phyloP scores from a whole-genome alignment of 2,888 invertebrate genomes.

The Megamerina dolium region DNA sequence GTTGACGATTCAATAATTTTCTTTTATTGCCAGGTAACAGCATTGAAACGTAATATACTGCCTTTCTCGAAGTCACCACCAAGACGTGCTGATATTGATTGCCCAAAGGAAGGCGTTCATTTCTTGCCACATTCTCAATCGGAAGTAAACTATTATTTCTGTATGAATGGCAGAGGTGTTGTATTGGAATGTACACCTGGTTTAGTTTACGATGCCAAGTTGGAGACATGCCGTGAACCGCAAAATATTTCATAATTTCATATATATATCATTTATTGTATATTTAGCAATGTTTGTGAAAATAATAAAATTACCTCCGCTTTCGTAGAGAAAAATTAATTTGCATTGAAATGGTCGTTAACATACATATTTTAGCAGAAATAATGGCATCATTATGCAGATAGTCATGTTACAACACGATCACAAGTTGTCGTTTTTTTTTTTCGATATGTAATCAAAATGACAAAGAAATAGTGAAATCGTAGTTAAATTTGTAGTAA shows the following conservation, averaged over 20 bases:
- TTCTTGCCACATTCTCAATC: conserved; percentile 32
- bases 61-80: conserved; percentile 35
- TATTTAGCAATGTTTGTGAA: not conserved
- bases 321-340: not conserved
- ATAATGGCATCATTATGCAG: too few species aligned
- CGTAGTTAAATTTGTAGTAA: too few species aligned
- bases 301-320: not conserved
- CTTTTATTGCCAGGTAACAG: conserved; percentile 30
- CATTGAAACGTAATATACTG: conserved; percentile 31
- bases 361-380: too few species aligned
- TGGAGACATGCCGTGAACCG: conserved; percentile 35
- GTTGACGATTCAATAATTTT: not conserved
- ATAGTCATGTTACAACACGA: too few species aligned
- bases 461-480: too few species aligned
- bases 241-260: conserved; percentile 17
- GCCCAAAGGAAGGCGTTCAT: conserved; percentile 34
- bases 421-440: too few species aligned
- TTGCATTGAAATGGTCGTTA: too few species aligned
- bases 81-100: conserved; percentile 34
- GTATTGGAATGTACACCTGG: conserved; percentile 43
- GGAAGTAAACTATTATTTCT: conserved; percentile 36
- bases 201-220: conserved; percentile 33
- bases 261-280: not conserved
- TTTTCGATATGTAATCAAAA: too few species aligned
- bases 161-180: conserved; percentile 39